Percentiles rank a stretch among this genome's conserved stretches.
Conservation (phyloP, 2,113 vertebrate genomes). For the Leucosticte australis region DNA sequence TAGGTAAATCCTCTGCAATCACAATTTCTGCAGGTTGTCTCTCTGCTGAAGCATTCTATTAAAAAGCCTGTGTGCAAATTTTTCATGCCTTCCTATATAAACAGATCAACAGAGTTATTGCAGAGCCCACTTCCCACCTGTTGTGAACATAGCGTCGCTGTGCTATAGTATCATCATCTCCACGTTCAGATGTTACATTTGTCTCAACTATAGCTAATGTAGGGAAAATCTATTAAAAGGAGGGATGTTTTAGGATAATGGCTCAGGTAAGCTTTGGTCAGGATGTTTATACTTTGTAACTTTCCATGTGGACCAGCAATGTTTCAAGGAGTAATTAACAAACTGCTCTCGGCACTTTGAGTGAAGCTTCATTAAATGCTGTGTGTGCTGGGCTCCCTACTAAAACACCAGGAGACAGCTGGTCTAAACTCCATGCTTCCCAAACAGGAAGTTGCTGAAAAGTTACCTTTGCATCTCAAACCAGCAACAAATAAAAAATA, state of each 20-base stretch:
- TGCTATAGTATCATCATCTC: not conserved
- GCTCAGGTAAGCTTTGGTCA: not conserved
- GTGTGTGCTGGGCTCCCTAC: accelerated
- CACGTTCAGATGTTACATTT: not conserved
- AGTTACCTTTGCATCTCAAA: not conserved
- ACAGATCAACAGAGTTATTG: not conserved
- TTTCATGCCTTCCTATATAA: not conserved
- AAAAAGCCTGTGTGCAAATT: not conserved
- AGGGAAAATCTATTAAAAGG: not conserved
- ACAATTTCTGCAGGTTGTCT: not conserved
- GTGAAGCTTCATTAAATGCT: not conserved
- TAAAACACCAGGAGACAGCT: not conserved
- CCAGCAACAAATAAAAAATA: not conserved
- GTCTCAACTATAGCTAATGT: not conserved
- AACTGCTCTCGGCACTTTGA: not conserved
- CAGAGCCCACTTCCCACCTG: not conserved
- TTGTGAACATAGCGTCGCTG: not conserved
- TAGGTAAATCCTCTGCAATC: not conserved
- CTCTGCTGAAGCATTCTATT: not conserved
- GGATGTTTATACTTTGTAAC: not conserved
- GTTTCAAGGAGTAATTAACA: not conserved
- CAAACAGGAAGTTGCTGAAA: not conserved
- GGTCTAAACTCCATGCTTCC: not conserved
- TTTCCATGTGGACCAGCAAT: not conserved
- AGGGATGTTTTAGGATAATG: not conserved